These are phyloP conservation scores for Antidorcas marsupialis DNA, from an alignment of 2,113 vertebrate genomes.

Conservation along the genomic window DNA sequence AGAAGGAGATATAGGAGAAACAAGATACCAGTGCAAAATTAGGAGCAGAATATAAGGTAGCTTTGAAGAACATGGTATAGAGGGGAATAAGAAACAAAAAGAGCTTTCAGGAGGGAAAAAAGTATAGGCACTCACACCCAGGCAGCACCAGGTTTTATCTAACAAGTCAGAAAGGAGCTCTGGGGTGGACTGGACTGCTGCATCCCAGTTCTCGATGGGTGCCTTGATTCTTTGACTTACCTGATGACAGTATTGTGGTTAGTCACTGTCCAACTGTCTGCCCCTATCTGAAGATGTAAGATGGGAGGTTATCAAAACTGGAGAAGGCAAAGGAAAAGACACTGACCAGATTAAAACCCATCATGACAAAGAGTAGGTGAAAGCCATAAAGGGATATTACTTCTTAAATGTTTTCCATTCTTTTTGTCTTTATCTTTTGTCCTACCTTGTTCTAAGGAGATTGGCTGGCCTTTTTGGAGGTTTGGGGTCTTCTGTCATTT, in stretches of 20 bases:
- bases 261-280: neutral
- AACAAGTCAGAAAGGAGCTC: neutral
- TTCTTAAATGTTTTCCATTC: neutral
- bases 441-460: neutral
- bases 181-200: too few species aligned
- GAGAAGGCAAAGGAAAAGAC: neutral
- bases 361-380: neutral
- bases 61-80: neutral
- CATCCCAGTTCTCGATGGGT: neutral
- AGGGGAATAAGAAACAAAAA: neutral
- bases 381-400: neutral
- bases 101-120: neutral
- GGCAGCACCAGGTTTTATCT: neutral
- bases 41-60: neutral
- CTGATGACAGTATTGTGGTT: neutral
- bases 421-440: neutral
- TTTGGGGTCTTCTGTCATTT: neutral
- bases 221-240: neutral
- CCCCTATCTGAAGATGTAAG: neutral
- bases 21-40: neutral
- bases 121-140: neutral
- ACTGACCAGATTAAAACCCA: neutral
- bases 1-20: neutral
- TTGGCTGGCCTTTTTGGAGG: neutral
- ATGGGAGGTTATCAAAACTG: neutral